phyloP scores from a whole-genome alignment of 1,140 invertebrate species.

The Acromyrmex echinatior region DNA sequence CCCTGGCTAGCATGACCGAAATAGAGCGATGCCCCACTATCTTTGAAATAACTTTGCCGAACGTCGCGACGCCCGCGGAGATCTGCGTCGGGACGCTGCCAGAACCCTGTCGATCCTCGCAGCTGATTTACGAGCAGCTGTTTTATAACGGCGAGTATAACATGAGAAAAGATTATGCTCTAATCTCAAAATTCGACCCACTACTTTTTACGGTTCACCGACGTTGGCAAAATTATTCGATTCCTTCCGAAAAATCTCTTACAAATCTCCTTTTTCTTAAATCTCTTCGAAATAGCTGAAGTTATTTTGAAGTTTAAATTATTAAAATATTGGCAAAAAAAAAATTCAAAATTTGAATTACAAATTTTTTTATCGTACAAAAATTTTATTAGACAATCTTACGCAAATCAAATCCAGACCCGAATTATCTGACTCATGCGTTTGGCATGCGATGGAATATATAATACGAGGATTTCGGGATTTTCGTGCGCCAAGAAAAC shows the following conservation, averaged over 20 bases:
- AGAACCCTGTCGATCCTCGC: constrained; percentile 60
- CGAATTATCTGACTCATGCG: constrained; percentile 62
- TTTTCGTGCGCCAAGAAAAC: constrained; percentile 57
- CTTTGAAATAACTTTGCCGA: constrained; percentile 72
- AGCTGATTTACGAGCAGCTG: constrained; percentile 50
- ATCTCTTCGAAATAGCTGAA: background rate
- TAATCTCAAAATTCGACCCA: background rate
- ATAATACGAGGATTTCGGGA: constrained; percentile 61
- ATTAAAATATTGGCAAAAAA: background rate
- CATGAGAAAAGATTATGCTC: background rate
- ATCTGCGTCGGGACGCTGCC: constrained; percentile 52
- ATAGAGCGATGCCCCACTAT: constrained; percentile 82
- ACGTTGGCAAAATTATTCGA: background rate
- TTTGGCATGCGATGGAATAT: constrained; percentile 63
- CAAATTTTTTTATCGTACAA: background rate
- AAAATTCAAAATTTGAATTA: background rate
- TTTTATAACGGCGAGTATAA: background rate
- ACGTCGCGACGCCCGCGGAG: constrained; percentile 71
- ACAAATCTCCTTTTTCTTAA: background rate
- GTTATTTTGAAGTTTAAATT: background rate
- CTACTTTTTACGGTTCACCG: background rate
- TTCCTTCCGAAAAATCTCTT: background rate
- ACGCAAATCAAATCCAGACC: constrained; percentile 65
- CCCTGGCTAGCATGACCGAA: constrained; percentile 81
- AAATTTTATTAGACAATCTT: constrained; percentile 41